Evolutionary conservation across 2,888 invertebrate species (phyloP).

Genomic region (Lathronympha strigana): DNA sequence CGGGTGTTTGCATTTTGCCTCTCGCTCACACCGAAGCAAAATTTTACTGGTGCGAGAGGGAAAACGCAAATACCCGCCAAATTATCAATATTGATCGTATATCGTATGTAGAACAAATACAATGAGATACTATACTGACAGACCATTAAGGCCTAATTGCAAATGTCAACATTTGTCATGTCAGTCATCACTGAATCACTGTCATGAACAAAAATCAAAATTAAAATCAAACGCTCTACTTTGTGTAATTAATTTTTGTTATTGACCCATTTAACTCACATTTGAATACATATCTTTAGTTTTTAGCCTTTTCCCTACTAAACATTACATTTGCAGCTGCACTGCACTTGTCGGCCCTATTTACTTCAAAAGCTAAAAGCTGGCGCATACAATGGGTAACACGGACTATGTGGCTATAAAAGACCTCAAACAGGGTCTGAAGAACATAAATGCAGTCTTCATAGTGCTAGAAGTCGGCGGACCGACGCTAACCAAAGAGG

Average conservation of each 20-base stretch:
- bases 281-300: not conserved
- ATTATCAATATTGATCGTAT: no score
- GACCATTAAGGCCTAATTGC: no score
- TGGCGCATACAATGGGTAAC: conserved; percentile 57
- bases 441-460: conserved; percentile 96
- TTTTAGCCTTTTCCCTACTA: not conserved
- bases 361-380: not conserved
- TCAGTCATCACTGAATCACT: not conserved
- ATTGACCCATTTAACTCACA: not conserved
- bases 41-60: no score
- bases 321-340: not conserved
- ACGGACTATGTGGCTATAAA: conserved; percentile 86
- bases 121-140: no score
- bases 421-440: conserved; percentile 95
- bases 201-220: not conserved
- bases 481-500: conserved; percentile 95
- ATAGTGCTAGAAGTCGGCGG: conserved; percentile 97
- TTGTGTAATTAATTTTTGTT: not conserved
- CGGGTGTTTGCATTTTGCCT: no score
- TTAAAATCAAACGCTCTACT: not conserved
- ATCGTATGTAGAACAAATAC: no score
- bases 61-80: no score
- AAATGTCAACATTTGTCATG: not conserved
- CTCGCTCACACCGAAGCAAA: no score
- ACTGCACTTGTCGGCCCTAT: not conserved